Conservation (phyloP, 2,113 vertebrate species). For the Morone saxatilis region DNA sequence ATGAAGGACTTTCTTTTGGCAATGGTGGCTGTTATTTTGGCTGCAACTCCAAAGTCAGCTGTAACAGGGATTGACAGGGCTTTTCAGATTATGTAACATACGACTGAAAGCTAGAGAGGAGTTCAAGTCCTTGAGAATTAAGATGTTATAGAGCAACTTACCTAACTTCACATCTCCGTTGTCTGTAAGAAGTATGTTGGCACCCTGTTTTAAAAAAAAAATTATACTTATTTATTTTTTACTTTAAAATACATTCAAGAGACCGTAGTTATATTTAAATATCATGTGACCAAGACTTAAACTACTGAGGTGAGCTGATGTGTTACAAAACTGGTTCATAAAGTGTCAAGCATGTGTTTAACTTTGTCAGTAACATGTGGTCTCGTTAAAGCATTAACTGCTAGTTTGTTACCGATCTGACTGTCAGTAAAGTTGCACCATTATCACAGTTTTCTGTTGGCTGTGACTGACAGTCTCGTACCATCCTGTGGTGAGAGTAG, state of each 20-base stretch:
- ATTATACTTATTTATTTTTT: not conserved
- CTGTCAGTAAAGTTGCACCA: not conserved
- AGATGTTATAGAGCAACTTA: slow-evolving; percentile 76
- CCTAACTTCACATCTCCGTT: slow-evolving; percentile 97
- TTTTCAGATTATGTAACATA: slow-evolving; percentile 60
- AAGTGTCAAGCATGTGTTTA: not conserved
- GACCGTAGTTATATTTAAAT: not conserved
- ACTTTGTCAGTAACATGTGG: slow-evolving; percentile 12
- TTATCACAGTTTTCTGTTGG: slow-evolving; percentile 42
- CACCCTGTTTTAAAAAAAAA: slow-evolving; percentile 85
- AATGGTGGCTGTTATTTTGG: slow-evolving; percentile 99
- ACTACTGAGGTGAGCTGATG: not conserved
- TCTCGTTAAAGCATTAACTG: not conserved
- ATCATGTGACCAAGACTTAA: not conserved
- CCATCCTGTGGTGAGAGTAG: slow-evolving; percentile 71
- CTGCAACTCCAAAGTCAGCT: slow-evolving; percentile 99
- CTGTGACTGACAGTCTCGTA: slow-evolving; percentile 64
- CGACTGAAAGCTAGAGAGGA: not conserved
- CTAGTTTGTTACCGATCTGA: slow-evolving; percentile 5
- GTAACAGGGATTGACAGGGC: slow-evolving; percentile 46
- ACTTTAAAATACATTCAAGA: not conserved
- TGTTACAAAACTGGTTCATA: not conserved
- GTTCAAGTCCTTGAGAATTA: slow-evolving; percentile 15
- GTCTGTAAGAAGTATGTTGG: slow-evolving; percentile 96
- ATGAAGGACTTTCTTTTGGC: slow-evolving; percentile 99